A percentile compares a stretch with the other conserved stretches of the same genome.
phyloP scores from a whole-genome alignment of 1,140 invertebrate genomes.

The Pseudomyrmex flavicornis region DNA sequence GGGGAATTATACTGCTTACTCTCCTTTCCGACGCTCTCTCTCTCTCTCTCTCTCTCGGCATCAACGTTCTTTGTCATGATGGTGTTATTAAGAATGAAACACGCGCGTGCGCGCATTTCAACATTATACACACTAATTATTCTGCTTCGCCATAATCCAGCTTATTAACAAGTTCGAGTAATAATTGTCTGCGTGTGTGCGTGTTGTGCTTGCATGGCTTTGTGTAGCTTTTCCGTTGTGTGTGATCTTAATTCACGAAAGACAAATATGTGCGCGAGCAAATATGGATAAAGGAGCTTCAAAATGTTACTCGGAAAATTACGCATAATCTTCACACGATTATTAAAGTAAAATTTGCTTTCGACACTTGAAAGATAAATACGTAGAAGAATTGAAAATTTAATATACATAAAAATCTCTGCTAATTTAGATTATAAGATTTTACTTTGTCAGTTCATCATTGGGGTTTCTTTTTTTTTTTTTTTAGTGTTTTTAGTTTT shows the following conservation, averaged over 20 bases:
- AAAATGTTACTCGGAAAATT: too few species aligned
- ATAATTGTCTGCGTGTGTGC: background rate
- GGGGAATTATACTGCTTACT: slow-evolving; percentile 40
- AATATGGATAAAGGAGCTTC: too few species aligned
- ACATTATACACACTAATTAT: slow-evolving; percentile 65
- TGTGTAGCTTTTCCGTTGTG: too few species aligned
- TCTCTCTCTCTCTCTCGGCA: background rate
- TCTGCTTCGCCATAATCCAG: slow-evolving; percentile 37
- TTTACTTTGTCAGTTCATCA: too few species aligned
- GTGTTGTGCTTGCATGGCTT: background rate
- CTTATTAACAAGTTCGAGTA: slow-evolving; percentile 63
- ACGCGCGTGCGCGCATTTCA: background rate
- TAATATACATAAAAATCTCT: too few species aligned
- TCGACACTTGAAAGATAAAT: too few species aligned
- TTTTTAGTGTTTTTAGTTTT: background rate
- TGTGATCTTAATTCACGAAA: too few species aligned
- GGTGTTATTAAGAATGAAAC: slow-evolving; percentile 50
- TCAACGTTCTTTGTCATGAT: slow-evolving; percentile 48
- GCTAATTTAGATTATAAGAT: too few species aligned
- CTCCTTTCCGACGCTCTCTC: background rate
- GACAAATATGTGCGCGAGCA: too few species aligned
- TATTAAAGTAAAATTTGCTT: too few species aligned
- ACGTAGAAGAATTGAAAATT: too few species aligned
- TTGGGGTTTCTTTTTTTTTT: background rate
- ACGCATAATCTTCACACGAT: too few species aligned